These are phyloP conservation scores for Nasonia oneida DNA, from an alignment of 2,888 invertebrate species.

Conservation along the genomic window DNA sequence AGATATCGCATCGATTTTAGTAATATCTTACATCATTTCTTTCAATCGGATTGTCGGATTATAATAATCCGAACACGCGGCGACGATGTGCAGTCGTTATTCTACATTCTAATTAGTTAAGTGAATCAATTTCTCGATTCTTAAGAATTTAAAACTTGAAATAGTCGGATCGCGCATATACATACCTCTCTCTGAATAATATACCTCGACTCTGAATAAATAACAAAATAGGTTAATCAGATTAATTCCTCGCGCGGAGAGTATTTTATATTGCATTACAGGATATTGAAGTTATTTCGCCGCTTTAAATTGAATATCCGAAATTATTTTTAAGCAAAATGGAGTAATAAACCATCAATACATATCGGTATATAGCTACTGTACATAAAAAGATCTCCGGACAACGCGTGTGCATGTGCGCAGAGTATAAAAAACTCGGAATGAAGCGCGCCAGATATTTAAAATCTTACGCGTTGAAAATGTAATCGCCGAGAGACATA, in stretches of 20 bases:
- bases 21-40: background rate
- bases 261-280: background rate
- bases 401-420: no score
- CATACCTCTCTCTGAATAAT: no score
- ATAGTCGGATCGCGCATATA: background rate
- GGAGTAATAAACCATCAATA: background rate
- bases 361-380: background rate
- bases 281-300: conserved; percentile 27
- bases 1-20: no score
- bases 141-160: background rate
- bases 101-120: background rate
- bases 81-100: background rate
- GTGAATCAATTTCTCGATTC: background rate
- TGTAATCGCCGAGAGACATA: background rate
- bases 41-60: background rate
- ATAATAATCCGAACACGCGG: background rate
- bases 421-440: background rate
- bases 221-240: background rate
- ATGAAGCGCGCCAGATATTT: background rate
- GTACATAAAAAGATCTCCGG: background rate
- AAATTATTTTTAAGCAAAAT: background rate
- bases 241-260: background rate
- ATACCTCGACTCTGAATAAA: background rate
- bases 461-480: background rate
- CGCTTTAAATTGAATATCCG: background rate